phyloP scores from a whole-genome alignment of 1,140 invertebrate genomes.

The Diorhabda carinulata region DNA sequence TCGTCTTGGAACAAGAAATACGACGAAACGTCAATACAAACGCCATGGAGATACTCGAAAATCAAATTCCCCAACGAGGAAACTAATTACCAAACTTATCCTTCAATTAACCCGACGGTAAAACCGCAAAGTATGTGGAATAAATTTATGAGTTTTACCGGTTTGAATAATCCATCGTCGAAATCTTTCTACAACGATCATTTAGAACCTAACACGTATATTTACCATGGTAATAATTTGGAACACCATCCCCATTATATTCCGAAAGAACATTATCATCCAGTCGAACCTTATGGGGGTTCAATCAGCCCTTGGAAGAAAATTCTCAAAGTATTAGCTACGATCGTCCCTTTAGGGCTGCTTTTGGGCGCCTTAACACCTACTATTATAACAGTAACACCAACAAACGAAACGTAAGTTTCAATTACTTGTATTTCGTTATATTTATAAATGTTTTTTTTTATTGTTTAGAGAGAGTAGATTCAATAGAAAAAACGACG shows the following conservation, averaged over 20 bases:
- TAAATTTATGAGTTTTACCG: slow-evolving; percentile 13
- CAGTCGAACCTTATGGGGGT: not conserved
- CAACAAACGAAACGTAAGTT: slow-evolving; percentile 40
- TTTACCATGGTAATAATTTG: not conserved
- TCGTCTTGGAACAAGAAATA: not conserved
- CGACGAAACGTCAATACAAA: not conserved
- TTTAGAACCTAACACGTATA: not conserved
- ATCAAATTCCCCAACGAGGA: not conserved
- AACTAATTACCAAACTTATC: not conserved
- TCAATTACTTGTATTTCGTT: not conserved
- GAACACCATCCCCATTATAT: not conserved
- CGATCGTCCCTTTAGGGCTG: slow-evolving; percentile 55
- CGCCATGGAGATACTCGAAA: not conserved
- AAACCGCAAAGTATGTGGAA: not conserved
- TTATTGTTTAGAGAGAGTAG: slow-evolving; percentile 24
- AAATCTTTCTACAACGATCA: slow-evolving; percentile 12
- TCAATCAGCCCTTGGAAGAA: slow-evolving; percentile 47
- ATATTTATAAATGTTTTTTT: not conserved
- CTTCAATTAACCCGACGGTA: not conserved
- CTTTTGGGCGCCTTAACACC: slow-evolving; percentile 56
- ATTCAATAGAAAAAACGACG: slow-evolving; percentile 26
- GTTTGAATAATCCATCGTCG: slow-evolving; percentile 20
- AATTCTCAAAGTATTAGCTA: slow-evolving; percentile 51
- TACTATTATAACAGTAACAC: slow-evolving; percentile 51
- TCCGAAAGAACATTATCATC: not conserved